Conservation (phyloP, 2,888 invertebrate genomes). For the Folsomia manolachei region DNA sequence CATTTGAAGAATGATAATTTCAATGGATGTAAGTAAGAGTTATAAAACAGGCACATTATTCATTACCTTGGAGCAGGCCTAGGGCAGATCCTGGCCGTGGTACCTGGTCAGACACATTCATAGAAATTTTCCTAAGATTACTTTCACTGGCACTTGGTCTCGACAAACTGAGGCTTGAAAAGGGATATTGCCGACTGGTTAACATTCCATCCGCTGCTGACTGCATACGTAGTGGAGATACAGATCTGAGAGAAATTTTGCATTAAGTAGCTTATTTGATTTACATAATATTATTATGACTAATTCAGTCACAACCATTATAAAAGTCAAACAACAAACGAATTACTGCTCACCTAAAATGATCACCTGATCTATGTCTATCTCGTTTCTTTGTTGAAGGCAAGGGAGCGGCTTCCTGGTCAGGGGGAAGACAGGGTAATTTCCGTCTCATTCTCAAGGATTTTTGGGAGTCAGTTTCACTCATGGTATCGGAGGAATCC, state of each 20-base stretch:
- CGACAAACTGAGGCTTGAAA: conserved; percentile 53
- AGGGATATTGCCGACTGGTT: conserved; percentile 47
- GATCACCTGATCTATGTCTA: conserved; percentile 52
- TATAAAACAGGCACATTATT: background rate
- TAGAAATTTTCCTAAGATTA: conserved; percentile 55
- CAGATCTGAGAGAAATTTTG: conserved; percentile 51
- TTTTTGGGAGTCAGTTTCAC: conserved; percentile 57
- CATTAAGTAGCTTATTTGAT: background rate
- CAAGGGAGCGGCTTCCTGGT: conserved; percentile 56
- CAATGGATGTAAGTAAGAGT: too few relatives aligned
- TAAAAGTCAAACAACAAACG: background rate
- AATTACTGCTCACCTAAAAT: conserved; percentile 51
- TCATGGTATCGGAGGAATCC: conserved; percentile 57
- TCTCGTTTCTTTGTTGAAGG: conserved; percentile 55
- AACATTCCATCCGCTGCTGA: conserved; percentile 48
- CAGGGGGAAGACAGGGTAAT: conserved; percentile 57
- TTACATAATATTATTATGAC: too few relatives aligned
- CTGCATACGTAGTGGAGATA: conserved; percentile 53
- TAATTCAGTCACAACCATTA: too few relatives aligned
- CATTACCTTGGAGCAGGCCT: conserved; percentile 55
- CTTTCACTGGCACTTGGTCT: conserved; percentile 57
- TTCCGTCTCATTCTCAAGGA: conserved; percentile 56
- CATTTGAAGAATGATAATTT: too few relatives aligned
- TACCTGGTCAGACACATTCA: conserved; percentile 52
- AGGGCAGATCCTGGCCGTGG: conserved; percentile 56